Evolutionary conservation across 2,888 invertebrate genomes (phyloP), one percentile per base, ranked within the genome.

Genomic region (Willowsia nigromaculata): DNA sequence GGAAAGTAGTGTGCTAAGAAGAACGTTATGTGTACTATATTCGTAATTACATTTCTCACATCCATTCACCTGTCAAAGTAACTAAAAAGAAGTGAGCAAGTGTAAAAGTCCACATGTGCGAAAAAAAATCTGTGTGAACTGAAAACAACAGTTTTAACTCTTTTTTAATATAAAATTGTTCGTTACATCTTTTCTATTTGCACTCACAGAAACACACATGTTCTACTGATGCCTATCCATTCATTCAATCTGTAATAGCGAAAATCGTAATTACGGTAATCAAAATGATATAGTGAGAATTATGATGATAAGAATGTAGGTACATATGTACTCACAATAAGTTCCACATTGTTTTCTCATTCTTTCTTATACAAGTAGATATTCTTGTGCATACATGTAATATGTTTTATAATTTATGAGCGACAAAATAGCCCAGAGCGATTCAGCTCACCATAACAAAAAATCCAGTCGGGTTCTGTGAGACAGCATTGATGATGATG

Each of bases 221-320:
- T 13, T 62, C 30, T 30, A 9, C 62, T 30, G 5, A 30, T 74
- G 47, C n/a, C 25, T 50, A 53, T 81, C 37, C 59, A 78, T 56
- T 40, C 84, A 84, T 84, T 74, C 84, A 84, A 9, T 62, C 37
- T 37, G 71, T 40, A 71, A 71, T 71, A 43, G 71, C 43, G n/a
- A n/a, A n/a, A 43, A 43, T 71, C 37, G 84, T 84, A 84, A 84
- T 84, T 84, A 84, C 84, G 74, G 84, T 74, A 74, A 84, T 71
- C 56, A 74, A 74, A 56, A 84, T 84, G 65, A 68, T 71, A 40
- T 43, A 71, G 71, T 62, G 78, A 50, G 53, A 25, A 74, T 78
- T 53, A 76, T 76, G 78, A 47, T 50, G 62, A 47, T 68, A 83
- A 56, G 37, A n/a, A 18, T 33, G 27, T 40, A 68, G 22, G 33